phyloP scores from a whole-genome alignment of 2,113 vertebrate species.

The Junco hyemalis region DNA sequence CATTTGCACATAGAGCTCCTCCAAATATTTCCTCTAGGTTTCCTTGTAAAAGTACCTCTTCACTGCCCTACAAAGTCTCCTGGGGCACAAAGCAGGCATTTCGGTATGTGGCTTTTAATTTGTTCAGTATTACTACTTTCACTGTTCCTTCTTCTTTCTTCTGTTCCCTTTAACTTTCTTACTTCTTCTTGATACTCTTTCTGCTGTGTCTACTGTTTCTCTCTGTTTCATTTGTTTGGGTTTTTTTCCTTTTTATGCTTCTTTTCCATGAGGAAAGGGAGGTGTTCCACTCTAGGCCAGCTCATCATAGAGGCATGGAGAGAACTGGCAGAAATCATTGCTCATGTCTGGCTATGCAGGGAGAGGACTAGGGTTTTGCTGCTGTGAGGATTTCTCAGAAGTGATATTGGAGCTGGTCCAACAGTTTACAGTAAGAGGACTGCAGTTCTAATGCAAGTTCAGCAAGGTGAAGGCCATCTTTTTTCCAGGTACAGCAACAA shows the following conservation, averaged over 20 bases:
- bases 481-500: neutral
- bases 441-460: constrained; percentile 14
- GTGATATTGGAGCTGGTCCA: constrained; percentile 28
- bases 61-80: neutral
- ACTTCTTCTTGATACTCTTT: neutral
- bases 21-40: neutral
- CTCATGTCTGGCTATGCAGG: neutral
- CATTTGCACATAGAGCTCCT: neutral
- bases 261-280: neutral
- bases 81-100: neutral
- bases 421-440: constrained; percentile 44
- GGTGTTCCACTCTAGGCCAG: neutral
- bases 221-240: neutral
- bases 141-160: neutral
- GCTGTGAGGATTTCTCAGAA: constrained; percentile 39
- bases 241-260: neutral
- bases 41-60: neutral
- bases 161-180: neutral
- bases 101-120: neutral
- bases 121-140: neutral
- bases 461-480: neutral
- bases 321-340: neutral
- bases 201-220: neutral
- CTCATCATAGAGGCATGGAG: neutral
- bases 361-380: neutral